Conservation (phyloP, 2,888 invertebrate species). For the Cheilosia pagana region DNA sequence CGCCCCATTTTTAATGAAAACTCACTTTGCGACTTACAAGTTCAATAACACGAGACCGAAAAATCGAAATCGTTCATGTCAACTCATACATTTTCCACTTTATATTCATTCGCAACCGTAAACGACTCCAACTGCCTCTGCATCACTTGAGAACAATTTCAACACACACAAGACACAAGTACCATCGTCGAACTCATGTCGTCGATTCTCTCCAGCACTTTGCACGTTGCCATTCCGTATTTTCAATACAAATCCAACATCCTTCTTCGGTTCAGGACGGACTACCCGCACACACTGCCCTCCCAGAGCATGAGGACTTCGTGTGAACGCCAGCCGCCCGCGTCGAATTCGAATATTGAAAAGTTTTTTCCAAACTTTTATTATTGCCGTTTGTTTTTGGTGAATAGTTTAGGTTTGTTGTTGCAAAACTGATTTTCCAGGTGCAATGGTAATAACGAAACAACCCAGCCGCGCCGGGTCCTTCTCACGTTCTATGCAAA, state of each 20-base stretch:
- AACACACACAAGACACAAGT: background rate
- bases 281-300: constrained; percentile 16
- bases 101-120: background rate
- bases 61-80: constrained; percentile 1
- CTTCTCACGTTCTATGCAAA: background rate
- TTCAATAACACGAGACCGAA: background rate
- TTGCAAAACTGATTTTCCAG: constrained; percentile 44
- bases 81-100: constrained; percentile 8
- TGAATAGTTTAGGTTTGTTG: constrained; percentile 52
- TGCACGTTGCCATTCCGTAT: constrained; percentile 10
- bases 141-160: background rate
- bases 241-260: constrained; percentile 31
- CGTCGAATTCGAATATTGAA: constrained; percentile 54
- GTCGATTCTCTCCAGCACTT: constrained; percentile 7
- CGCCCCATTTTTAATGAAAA: background rate
- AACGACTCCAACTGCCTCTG: no score
- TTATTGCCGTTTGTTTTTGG: constrained; percentile 62
- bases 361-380: constrained; percentile 63
- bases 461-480: background rate
- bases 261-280: constrained; percentile 11
- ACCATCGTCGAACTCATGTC: constrained; percentile 25
- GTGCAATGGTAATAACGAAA: constrained; percentile 25
- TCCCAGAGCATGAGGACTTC: constrained; percentile 45
- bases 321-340: constrained; percentile 1
- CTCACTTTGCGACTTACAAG: background rate